Evolutionary conservation across 2,888 invertebrate genomes (phyloP), one percentile per base, ranked within the genome.

Genomic region (Silvanus unidentatus): DNA sequence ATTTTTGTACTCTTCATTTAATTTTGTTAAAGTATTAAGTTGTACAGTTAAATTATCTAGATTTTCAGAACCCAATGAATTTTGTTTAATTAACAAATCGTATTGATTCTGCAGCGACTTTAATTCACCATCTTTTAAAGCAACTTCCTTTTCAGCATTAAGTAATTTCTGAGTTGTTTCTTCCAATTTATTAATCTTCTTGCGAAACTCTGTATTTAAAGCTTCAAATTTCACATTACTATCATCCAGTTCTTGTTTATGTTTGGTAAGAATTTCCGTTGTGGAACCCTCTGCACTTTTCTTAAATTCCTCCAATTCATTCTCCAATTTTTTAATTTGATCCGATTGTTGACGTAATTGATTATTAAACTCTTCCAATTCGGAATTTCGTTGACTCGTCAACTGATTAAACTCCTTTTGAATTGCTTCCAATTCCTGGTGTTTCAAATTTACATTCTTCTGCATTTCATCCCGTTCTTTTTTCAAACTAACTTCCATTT

Each of bases 391-490:
- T 47, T 71, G 62, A 9, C 59, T 55, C 35, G 49, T 34, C 2
- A 43, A 45, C 15, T 37, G 15, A 9, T 4, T 16, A 15, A 15
- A 15, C 8, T 13, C 15, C 5, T 37, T 4, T 47, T 68, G 2
- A 79, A 64, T 39, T 74, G 68, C 55, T 37, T 37, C 14, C 11
- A 82, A 60, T 50, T 80, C 78, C 2, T 70, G 69, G 54, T 77
- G 75, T 65, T 81, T 57, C 36, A 60, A 56, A 28, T 55, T 52
- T 39, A 72, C 52, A 9, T 53, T 57, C 39, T 59, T 54, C 42
- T 64, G 65, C n/a, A 62, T 48, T 39, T 67, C 58, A 29, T 70
- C 68, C 3, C 71, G 59, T 53, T 70, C 59, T 46, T 66, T 64
- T 54, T 70, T 57, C 30, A 63, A 49, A 43, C 39, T 55, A 4